Percentiles rank a stretch among this genome's conserved stretches.
Evolutionary conservation across 2,797 vertebrate species (phyloP).

Genomic region (Galagoides demidoff): DNA sequence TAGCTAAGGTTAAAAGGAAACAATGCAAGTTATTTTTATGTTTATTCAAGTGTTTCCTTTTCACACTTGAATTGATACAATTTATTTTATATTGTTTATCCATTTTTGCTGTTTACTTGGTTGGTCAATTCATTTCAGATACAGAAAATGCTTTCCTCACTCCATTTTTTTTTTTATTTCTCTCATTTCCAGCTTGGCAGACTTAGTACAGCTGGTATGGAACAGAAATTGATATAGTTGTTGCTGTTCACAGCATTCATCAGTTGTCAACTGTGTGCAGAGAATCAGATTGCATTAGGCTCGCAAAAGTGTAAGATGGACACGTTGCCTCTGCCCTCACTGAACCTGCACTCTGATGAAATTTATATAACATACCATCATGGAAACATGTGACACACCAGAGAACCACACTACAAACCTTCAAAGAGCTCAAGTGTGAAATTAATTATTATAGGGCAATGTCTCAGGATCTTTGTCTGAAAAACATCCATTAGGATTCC

Average conservation of each 20-base stretch:
- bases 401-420: not conserved
- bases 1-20: slow-evolving; percentile 45
- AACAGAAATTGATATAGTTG: not conserved
- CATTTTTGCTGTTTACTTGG: slow-evolving; percentile 36
- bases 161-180: not conserved
- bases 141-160: not conserved
- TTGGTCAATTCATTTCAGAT: slow-evolving; percentile 32
- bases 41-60: slow-evolving; percentile 29
- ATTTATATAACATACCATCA: not conserved
- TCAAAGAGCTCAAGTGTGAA: not conserved
- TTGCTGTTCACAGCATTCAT: not conserved
- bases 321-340: not conserved
- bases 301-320: not conserved
- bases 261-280: not conserved
- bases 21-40: slow-evolving; percentile 48
- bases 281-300: not conserved
- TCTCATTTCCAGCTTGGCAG: not conserved
- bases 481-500: not conserved
- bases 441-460: not conserved
- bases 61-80: slow-evolving; percentile 18
- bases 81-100: not conserved
- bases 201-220: not conserved
- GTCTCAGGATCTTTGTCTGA: not conserved
- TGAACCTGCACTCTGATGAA: not conserved
- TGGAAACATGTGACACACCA: not conserved